These are phyloP conservation scores for Lampropteryx suffumata DNA, from an alignment of 2,888 invertebrate genomes.

Conservation along the genomic window DNA sequence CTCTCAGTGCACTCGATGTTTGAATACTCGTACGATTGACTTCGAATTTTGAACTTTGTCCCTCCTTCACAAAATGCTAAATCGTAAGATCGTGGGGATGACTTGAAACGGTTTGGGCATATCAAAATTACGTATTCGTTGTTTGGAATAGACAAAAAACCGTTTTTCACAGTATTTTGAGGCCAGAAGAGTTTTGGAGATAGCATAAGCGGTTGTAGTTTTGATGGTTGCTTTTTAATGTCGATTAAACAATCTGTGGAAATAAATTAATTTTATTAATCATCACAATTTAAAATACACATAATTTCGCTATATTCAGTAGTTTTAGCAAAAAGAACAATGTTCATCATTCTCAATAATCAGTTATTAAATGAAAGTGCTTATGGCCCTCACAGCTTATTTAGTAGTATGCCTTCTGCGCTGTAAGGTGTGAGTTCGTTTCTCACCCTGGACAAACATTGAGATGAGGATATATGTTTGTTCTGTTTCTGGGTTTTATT, in stretches of 20 bases:
- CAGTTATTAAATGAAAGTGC: no score
- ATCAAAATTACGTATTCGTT: slow-evolving; percentile 33
- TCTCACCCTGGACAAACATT: no score
- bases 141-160: slow-evolving; percentile 40
- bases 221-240: slow-evolving; percentile 32
- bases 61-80: slow-evolving; percentile 44
- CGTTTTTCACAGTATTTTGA: slow-evolving; percentile 30
- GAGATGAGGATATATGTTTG: no score
- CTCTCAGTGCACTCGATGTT: slow-evolving; percentile 49
- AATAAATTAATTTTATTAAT: slow-evolving; percentile 22
- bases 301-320: no score
- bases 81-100: slow-evolving; percentile 29
- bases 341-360: no score
- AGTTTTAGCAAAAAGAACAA: no score
- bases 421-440: no score
- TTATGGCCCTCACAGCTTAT: no score
- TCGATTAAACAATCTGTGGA: slow-evolving; percentile 53
- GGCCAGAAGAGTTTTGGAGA: slow-evolving; percentile 33
- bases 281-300: no score
- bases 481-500: no score
- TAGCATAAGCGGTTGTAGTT: slow-evolving; percentile 44
- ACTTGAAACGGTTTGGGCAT: slow-evolving; percentile 45
- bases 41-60: slow-evolving; percentile 37
- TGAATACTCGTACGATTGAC: slow-evolving; percentile 36
- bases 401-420: no score